phyloP scores from a whole-genome alignment of 2,113 vertebrate genomes.

The Cranoglanis bouderius region DNA sequence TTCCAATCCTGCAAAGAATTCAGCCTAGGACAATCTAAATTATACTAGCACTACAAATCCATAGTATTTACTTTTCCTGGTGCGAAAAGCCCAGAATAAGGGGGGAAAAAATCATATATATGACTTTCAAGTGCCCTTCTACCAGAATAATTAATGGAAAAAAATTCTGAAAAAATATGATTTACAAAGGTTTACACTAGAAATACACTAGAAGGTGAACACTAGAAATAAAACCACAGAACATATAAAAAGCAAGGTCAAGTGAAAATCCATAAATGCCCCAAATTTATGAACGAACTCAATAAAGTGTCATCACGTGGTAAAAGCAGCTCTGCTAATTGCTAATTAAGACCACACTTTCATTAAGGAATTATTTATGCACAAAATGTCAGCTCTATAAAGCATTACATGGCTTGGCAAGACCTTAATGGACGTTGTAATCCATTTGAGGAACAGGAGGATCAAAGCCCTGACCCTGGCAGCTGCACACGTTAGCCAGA shows the following conservation, averaged over 20 bases:
- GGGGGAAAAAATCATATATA: not conserved
- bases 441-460: slow-evolving; percentile 58
- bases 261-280: slow-evolving; percentile 2
- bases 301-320: slow-evolving; percentile 50
- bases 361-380: slow-evolving; percentile 67
- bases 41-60: slow-evolving; percentile 48
- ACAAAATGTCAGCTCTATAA: slow-evolving; percentile 59
- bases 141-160: not conserved
- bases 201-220: too few relatives aligned
- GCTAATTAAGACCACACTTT: slow-evolving; percentile 63
- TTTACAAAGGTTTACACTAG: not conserved
- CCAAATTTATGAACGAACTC: slow-evolving; percentile 12
- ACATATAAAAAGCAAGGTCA: slow-evolving; percentile 14
- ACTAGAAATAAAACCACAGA: not conserved
- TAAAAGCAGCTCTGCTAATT: slow-evolving; percentile 57
- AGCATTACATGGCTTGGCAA: slow-evolving; percentile 57
- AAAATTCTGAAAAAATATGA: not conserved
- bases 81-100: slow-evolving; percentile 43
- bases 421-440: slow-evolving; percentile 61
- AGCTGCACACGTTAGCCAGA: slow-evolving; percentile 39
- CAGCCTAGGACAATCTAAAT: slow-evolving; percentile 38
- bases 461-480: slow-evolving; percentile 39
- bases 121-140: slow-evolving; percentile 51
- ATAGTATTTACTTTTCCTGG: slow-evolving; percentile 26
- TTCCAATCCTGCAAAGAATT: slow-evolving; percentile 38